phyloP scores from a whole-genome alignment of 2,113 vertebrate genomes.

The Tapirus terrestris region DNA sequence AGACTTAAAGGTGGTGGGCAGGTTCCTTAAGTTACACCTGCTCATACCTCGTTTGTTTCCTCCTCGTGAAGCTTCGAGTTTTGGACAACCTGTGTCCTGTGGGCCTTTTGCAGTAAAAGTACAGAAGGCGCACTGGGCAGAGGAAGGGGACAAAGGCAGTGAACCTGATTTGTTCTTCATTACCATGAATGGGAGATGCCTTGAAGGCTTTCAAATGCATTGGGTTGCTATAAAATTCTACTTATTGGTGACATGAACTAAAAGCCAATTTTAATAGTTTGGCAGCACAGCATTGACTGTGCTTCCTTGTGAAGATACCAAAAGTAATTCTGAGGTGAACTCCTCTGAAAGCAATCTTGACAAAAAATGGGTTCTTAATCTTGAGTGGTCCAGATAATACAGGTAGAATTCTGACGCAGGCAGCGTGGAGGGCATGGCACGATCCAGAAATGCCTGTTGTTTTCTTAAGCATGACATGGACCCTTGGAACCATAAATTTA shows the following conservation, averaged over 20 bases:
- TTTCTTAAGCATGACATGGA: background rate
- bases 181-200: background rate
- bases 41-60: background rate
- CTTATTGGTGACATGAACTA: background rate
- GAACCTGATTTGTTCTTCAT: background rate
- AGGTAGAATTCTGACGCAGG: background rate
- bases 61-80: background rate
- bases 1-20: background rate
- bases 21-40: background rate
- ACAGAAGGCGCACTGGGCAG: rapidly evolving
- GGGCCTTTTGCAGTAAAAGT: background rate
- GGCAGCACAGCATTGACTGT: background rate
- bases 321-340: background rate
- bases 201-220: background rate
- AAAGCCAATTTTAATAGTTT: background rate
- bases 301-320: background rate
- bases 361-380: background rate
- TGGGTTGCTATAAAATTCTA: background rate
- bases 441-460: background rate
- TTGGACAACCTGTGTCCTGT: background rate
- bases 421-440: background rate
- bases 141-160: rapidly evolving
- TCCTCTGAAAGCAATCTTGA: background rate
- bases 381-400: background rate
- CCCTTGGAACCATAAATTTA: rapidly evolving